Conservation (phyloP, 2,797 vertebrate species). For the Poeciliopsis infans region DNA sequence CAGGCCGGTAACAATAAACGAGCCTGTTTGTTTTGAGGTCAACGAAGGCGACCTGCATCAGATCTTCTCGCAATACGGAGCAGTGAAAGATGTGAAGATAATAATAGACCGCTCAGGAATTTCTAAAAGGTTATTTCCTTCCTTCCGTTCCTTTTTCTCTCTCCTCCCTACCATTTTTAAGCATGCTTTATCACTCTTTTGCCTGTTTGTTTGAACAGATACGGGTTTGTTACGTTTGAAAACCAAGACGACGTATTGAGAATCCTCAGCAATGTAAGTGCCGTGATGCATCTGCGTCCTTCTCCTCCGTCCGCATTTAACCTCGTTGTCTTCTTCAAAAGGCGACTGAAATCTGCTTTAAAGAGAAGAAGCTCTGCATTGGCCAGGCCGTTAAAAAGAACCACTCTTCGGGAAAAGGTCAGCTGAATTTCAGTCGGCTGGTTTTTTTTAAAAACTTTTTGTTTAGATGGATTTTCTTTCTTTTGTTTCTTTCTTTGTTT, state of each 20-base stretch:
- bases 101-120: constrained; percentile 84
- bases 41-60: constrained; percentile 84
- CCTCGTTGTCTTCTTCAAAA: neutral
- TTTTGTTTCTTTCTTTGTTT: neutral
- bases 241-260: constrained; percentile 86
- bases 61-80: constrained; percentile 86
- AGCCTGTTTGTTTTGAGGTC: constrained; percentile 70
- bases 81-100: constrained; percentile 90
- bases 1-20: neutral
- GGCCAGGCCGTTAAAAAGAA: constrained; percentile 86
- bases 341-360: constrained; percentile 82
- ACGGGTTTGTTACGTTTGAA: constrained; percentile 91
- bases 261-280: constrained; percentile 81
- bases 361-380: constrained; percentile 85
- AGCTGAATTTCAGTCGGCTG: constrained; percentile 8
- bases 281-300: neutral
- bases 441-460: neutral
- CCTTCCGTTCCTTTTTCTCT: neutral
- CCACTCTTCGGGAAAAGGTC: constrained; percentile 71
- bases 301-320: neutral
- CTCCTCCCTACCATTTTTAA: neutral
- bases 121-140: constrained; percentile 84
- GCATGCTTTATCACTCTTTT: neutral
- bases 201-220: constrained; percentile 75
- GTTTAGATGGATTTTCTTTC: neutral